phyloP scores from a whole-genome alignment of 2,113 vertebrate species.

The Bufo bufo region DNA sequence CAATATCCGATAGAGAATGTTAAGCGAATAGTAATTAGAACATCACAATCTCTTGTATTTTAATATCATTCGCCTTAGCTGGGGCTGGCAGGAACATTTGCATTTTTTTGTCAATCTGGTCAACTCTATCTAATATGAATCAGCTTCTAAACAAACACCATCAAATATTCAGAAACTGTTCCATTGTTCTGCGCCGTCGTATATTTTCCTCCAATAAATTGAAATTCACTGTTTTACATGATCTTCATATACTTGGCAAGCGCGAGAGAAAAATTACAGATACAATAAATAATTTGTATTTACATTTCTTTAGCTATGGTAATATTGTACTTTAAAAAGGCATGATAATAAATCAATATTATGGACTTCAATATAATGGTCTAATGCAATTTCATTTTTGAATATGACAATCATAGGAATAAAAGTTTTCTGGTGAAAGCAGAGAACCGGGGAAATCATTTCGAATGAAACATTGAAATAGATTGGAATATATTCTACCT shows the following conservation, averaged over 20 bases:
- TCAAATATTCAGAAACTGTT: conserved; percentile 58
- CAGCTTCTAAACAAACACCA: conserved; percentile 57
- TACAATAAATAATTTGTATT: conserved; percentile 65
- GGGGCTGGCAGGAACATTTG: not conserved
- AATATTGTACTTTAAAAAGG: conserved; percentile 45
- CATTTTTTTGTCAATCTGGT: conserved; percentile 48
- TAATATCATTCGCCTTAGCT: not conserved
- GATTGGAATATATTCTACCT: conserved; percentile 51
- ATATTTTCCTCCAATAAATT: conserved; percentile 59
- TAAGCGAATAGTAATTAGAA: conserved; percentile 10
- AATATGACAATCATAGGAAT: conserved; percentile 48
- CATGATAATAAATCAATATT: conserved; percentile 62
- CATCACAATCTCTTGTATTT: conserved; percentile 20
- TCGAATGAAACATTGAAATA: conserved; percentile 66
- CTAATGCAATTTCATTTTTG: conserved; percentile 61
- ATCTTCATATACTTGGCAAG: conserved; percentile 63
- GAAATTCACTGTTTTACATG: conserved; percentile 32
- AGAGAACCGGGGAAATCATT: conserved; percentile 60
- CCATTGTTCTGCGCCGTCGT: conserved; percentile 11
- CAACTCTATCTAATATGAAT: conserved; percentile 57
- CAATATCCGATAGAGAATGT: not conserved
- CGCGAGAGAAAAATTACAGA: conserved; percentile 62
- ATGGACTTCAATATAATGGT: conserved; percentile 58
- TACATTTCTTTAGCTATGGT: conserved; percentile 59
- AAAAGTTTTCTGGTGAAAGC: conserved; percentile 56